These are phyloP conservation scores for Sesamia inferens DNA, from an alignment of 2,888 invertebrate genomes.

Conservation along the genomic window DNA sequence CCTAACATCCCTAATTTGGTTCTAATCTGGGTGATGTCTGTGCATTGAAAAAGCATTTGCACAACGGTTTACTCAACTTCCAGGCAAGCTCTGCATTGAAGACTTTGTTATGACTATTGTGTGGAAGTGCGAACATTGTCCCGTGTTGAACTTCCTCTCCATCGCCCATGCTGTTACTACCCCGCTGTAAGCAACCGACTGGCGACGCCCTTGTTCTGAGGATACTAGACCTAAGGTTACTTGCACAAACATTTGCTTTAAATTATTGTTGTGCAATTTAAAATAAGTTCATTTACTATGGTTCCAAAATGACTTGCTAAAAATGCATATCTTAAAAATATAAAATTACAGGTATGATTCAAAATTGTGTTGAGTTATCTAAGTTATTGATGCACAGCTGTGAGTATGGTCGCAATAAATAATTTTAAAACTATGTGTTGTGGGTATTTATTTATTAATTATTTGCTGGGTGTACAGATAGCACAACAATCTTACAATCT, in stretches of 20 bases:
- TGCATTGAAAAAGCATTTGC: background rate
- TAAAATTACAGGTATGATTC: background rate
- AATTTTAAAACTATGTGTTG: constrained; percentile 5
- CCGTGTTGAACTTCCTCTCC: background rate
- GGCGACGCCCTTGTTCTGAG: background rate
- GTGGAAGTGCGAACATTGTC: background rate
- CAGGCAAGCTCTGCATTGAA: background rate
- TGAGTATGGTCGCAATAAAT: constrained; percentile 54
- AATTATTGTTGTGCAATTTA: background rate
- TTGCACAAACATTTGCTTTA: background rate
- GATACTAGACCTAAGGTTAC: background rate
- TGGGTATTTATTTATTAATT: background rate
- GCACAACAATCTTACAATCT: too few species aligned
- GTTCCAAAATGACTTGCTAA: constrained; percentile 5
- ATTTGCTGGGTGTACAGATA: background rate
- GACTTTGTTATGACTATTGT: background rate
- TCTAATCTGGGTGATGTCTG: background rate
- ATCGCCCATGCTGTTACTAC: background rate
- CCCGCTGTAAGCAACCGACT: too few species aligned
- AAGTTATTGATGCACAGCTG: constrained; percentile 42
- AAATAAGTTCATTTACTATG: background rate
- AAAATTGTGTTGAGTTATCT: constrained; percentile 15
- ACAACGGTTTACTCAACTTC: background rate
- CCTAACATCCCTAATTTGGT: too few species aligned
- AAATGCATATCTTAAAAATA: constrained; percentile 5